A percentile compares a stretch with the other conserved stretches of the same genome.
phyloP scores from a whole-genome alignment of 2,888 invertebrate genomes.

The Scrobipalpa atriplicella region DNA sequence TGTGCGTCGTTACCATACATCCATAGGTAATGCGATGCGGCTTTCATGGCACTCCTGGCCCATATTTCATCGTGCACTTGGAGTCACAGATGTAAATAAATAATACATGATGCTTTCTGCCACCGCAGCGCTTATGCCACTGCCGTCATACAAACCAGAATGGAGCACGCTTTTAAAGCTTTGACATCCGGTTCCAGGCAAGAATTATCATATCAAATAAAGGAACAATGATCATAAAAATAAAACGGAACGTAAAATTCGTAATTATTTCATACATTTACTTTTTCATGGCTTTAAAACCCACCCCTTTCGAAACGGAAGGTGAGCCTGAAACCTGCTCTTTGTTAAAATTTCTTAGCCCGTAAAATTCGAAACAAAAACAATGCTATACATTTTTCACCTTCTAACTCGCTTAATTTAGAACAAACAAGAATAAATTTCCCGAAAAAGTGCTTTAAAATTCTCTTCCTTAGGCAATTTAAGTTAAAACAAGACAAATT shows the following conservation, averaged over 20 bases:
- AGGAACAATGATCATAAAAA: slow-evolving; percentile 16
- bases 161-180: background rate
- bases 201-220: slow-evolving; percentile 18
- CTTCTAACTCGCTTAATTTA: slow-evolving; percentile 40
- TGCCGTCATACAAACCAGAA: background rate
- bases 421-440: slow-evolving; percentile 29
- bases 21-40: slow-evolving; percentile 24
- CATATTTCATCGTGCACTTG: slow-evolving; percentile 43
- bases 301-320: slow-evolving; percentile 48
- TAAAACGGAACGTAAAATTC: slow-evolving; percentile 40
- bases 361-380: slow-evolving; percentile 43
- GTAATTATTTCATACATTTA: slow-evolving; percentile 54
- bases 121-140: slow-evolving; percentile 16
- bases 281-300: slow-evolving; percentile 53
- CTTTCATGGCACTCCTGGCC: slow-evolving; percentile 30
- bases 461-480: slow-evolving; percentile 27
- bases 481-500: slow-evolving; percentile 32
- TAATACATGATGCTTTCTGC: slow-evolving; percentile 38
- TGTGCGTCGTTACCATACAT: slow-evolving; percentile 1
- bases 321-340: slow-evolving; percentile 42
- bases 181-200: background rate
- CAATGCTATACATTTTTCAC: slow-evolving; percentile 41
- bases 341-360: slow-evolving; percentile 53
- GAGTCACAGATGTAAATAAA: slow-evolving; percentile 42
- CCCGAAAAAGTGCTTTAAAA: slow-evolving; percentile 27